Percentiles rank a stretch among this genome's conserved stretches.
Conservation (phyloP, 92 coral and sea anemone species). For the Chrysogorgia sp. region DNA sequence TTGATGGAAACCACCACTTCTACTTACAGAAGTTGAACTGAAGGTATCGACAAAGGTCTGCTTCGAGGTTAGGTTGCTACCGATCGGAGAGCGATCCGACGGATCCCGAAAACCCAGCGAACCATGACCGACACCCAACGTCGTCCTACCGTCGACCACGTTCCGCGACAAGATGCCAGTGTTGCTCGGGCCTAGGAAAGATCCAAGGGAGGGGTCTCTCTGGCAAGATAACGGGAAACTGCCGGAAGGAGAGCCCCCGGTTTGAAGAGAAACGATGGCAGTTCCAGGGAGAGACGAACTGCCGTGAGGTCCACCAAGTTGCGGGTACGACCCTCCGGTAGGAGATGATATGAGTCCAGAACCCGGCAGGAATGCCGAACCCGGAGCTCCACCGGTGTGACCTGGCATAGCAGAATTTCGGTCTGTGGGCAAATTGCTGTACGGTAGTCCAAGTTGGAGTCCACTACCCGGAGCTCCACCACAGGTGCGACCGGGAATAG, state of each 20-base stretch:
- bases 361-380: background rate
- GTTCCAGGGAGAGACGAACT: background rate
- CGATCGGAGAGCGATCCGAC: background rate
- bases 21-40: background rate
- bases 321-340: conserved; percentile 25
- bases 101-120: background rate
- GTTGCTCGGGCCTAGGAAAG: background rate
- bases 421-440: background rate
- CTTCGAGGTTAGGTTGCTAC: background rate
- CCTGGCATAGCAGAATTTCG: background rate
- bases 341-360: conserved; percentile 5
- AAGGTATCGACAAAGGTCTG: background rate
- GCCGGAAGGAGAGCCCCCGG: background rate
- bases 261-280: background rate
- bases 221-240: background rate
- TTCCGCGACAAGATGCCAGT: background rate
- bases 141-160: background rate
- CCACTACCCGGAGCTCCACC: background rate
- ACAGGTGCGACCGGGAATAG: background rate
- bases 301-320: conserved; percentile 4
- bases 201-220: background rate
- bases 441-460: background rate
- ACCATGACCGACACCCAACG: background rate
- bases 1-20: background rate
- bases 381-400: conserved; percentile 15